Base-by-base conservation (phyloP, 2,797 vertebrate species). In the Poeciliopsis gracilis region DNA sequence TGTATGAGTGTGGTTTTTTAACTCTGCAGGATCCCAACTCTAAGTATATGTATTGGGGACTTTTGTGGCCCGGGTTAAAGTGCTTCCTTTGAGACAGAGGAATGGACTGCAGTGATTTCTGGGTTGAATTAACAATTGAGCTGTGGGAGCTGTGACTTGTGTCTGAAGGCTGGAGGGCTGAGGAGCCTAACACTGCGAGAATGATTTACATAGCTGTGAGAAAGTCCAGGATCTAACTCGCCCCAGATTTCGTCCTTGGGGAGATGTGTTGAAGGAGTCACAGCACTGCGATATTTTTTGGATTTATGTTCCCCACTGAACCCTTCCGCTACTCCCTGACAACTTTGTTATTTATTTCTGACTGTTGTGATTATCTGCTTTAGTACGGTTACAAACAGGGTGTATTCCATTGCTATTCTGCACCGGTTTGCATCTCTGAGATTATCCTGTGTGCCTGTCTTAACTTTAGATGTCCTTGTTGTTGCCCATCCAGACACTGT, bases 141-240 rank as follows among this genome's bases (percentile, higher is more conserved):
- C 87, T 77, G 76, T 70, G 85, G 82, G 89, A 91, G 84, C 89
- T 87, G 84, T 88, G 89, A 88, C 91, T 85, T 12, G 87, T 83
- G 86, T 93, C 91, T 93, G 91, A 85, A 90, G 90, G 87, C 86
- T 69, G 88, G 86, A 57, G 85, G 80, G 73, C 41, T 43, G 86
- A 89, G 90, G 75, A 89, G 87, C 88, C 90, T 90, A 82, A 82
- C 70, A 84, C 90, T 86, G 88, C 86, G 88, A 90, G 88, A 91
- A 91, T 94, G 93, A 96, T 95, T 95, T 95, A 95, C 92, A 92
- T 91, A 90, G 89, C 88, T 85, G 87, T 91, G 93, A 93, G 89
- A 93, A 91, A 93, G 90, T 89, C 85, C 94, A 92, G 92, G 92
- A 92, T 94, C 95, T 92, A 82, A 88, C 92, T 89, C 92, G 91